Base-by-base conservation (phyloP, 2,888 invertebrate species). In the Morpho helenor region DNA sequence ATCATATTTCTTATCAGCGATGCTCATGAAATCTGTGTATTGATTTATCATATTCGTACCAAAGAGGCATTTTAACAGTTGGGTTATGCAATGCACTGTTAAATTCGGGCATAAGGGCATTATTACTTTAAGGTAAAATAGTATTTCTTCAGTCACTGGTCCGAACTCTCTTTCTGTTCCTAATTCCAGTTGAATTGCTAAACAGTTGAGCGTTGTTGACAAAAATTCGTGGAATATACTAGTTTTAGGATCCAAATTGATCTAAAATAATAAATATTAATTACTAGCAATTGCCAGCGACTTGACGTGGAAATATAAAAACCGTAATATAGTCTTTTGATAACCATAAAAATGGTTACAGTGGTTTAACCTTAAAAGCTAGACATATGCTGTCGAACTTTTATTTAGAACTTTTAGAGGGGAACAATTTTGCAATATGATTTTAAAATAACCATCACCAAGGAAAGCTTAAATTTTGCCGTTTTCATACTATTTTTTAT, bases 71-170 rank as follows among this genome's bases (percentile, higher is more conserved):
- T 96, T 94, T 0, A 94, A 70, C 4, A 96, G 87, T 77, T 96
- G 96, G 44, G 96, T 94, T 0, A 97, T 94, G 77, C 95, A 95
- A 61, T 93, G 91, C 0, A 97, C 93, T 0, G 95, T 93, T 6
- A 89, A 82, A 1, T 94, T 93, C 0, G 96, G 93, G 57, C 95
- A 94, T 44, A 96, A 74, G 8, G 92, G 85, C 76, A 97, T 94
- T 2, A 95, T 94, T 0, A 93, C 92, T 70, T 94, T 94, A 7
- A 96, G 85, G 75, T 96, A 97, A 67, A 91, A 91, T 0, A 97
- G 86, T 10, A 97, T 87, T 81, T 97, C 97, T 82, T 97, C 97
- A 0, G 96, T 94, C 51, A 95, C 92, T 51, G 92, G 85, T 1
- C 95, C 95, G 41, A 95, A 93, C 79, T 97, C 97, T 23, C 85